These are phyloP conservation scores for Poecile atricapillus DNA, from an alignment of 2,113 vertebrate genomes.

Conservation along the genomic window DNA sequence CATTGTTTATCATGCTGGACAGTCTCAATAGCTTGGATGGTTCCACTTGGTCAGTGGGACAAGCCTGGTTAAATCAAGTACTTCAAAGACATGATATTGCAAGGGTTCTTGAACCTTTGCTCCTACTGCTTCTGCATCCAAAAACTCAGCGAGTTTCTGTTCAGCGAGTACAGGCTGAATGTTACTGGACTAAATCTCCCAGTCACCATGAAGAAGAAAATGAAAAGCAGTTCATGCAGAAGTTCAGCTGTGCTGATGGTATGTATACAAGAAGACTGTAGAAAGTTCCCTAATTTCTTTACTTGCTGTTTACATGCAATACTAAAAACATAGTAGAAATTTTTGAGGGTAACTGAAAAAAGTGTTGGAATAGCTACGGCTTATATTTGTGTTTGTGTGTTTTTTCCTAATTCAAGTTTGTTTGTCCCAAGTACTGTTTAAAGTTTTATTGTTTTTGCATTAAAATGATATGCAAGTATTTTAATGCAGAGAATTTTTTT, in stretches of 20 bases:
- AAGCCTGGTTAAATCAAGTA: slow-evolving; percentile 96
- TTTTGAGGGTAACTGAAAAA: not conserved
- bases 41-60: slow-evolving; percentile 91
- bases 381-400: not conserved
- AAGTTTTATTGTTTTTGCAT: not conserved
- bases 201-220: slow-evolving; percentile 69
- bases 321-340: not conserved
- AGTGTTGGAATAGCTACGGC: not conserved
- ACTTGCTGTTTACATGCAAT: not conserved
- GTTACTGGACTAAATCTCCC: slow-evolving; percentile 82
- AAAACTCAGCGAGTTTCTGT: slow-evolving; percentile 97
- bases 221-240: slow-evolving; percentile 77
- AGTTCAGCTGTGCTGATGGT: slow-evolving; percentile 83
- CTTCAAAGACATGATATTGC: slow-evolving; percentile 98
- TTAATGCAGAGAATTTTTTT: not conserved
- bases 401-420: not conserved
- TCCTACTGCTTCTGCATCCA: slow-evolving; percentile 92
- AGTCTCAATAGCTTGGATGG: slow-evolving; percentile 94
- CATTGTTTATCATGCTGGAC: slow-evolving; percentile 97
- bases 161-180: slow-evolving; percentile 91
- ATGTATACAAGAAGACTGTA: slow-evolving; percentile 3
- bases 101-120: slow-evolving; percentile 91
- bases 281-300: not conserved
- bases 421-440: not conserved
- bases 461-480: not conserved